Conservation (phyloP, 2,797 vertebrate genomes). For the Urosaurus nigricauda region DNA sequence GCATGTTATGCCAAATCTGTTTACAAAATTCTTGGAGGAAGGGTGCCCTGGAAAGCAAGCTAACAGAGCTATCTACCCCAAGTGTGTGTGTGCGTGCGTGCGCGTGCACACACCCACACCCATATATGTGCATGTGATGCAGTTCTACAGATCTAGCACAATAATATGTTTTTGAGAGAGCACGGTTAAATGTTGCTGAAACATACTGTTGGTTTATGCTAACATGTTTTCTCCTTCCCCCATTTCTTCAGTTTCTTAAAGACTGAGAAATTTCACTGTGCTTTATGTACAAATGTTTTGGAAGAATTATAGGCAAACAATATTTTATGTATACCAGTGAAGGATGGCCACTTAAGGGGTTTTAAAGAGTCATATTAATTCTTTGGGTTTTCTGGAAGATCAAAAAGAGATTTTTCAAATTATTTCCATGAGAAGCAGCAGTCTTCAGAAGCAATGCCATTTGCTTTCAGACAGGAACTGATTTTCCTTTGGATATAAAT, state of each 20-base stretch:
- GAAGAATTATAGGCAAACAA: conserved; percentile 30
- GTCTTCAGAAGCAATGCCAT: conserved; percentile 68
- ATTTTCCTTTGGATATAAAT: conserved; percentile 69
- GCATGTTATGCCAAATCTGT: no score
- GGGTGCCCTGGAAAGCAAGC: not conserved
- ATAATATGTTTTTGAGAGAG: not conserved
- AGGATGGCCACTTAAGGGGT: conserved; percentile 36
- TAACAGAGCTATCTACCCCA: not conserved
- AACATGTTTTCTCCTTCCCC: conserved; percentile 10
- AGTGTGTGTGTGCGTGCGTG: not conserved
- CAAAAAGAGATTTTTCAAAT: conserved; percentile 63
- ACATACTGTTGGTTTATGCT: conserved; percentile 42
- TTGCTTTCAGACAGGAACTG: conserved; percentile 64
- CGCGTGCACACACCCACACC: not conserved
- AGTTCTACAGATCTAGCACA: not conserved
- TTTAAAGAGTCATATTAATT: conserved; percentile 65
- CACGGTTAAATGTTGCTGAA: not conserved
- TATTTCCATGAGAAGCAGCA: conserved; percentile 61
- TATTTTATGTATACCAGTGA: conserved; percentile 33
- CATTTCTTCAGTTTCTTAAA: not conserved
- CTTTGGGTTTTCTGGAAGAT: conserved; percentile 68
- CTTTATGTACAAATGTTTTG: not conserved
- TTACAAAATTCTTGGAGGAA: no score
- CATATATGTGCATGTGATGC: no score
- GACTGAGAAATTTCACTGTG: not conserved